phyloP scores from a whole-genome alignment of 2,797 vertebrate genomes.

The Phylloscopus collybita region DNA sequence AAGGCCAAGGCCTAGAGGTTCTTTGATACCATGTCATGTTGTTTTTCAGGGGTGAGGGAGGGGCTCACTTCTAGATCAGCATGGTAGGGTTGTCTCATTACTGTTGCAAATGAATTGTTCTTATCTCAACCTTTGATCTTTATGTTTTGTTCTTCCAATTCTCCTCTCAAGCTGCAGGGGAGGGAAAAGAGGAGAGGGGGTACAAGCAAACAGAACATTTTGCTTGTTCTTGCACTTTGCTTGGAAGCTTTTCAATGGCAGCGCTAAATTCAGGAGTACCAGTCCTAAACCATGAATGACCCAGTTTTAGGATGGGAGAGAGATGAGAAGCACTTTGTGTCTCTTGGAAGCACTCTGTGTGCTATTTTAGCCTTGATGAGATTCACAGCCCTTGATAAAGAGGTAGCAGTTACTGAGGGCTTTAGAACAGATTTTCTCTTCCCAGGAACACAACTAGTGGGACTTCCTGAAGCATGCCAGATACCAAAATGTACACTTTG shows the following conservation, averaged over 20 bases:
- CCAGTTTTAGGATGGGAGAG: neutral
- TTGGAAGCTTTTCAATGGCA: neutral
- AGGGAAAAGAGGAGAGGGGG: fast-evolving
- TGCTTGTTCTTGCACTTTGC: too few species aligned
- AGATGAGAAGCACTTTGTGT: neutral
- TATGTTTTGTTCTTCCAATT: neutral
- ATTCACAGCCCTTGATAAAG: neutral
- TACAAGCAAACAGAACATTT: neutral
- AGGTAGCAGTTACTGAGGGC: neutral
- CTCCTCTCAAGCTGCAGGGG: neutral
- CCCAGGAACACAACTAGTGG: neutral
- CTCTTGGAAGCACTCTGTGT: neutral
- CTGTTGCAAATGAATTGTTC: neutral
- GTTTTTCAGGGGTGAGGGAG: neutral
- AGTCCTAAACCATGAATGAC: fast-evolving
- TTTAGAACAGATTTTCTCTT: neutral
- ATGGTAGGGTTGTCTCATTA: neutral
- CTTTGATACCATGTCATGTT: fast-evolving
- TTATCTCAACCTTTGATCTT: neutral
- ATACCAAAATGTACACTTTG: neutral
- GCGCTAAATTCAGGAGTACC: neutral
- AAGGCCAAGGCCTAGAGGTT: neutral
- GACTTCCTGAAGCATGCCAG: neutral
- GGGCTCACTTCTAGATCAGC: neutral
- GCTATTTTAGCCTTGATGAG: neutral